Percentiles rank a stretch among this genome's conserved stretches.
These are phyloP conservation scores for Acanthoscelides obtectus DNA, from an alignment of 2,888 invertebrate species.

Conservation along the genomic window DNA sequence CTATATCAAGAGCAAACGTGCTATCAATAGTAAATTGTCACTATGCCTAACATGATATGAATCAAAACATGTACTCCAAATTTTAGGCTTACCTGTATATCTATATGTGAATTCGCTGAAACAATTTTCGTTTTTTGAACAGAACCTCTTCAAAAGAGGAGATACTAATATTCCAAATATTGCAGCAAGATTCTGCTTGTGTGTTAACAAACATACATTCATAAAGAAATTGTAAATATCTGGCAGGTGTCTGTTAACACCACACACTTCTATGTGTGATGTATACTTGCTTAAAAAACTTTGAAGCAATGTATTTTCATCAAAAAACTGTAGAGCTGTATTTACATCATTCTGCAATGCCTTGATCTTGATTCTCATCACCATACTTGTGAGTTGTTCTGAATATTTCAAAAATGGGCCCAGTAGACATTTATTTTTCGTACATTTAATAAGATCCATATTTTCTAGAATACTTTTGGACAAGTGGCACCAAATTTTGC, in stretches of 20 bases:
- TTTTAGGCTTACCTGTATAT: background rate
- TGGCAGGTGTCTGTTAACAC: background rate
- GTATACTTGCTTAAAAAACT: background rate
- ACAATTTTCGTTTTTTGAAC: background rate
- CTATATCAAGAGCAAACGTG: no score
- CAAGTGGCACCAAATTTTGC: slow-evolving; percentile 24
- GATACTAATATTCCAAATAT: background rate
- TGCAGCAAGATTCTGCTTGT: background rate
- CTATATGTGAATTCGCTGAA: background rate
- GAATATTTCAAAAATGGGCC: slow-evolving; percentile 12
- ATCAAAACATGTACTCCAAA: background rate
- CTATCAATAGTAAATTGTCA: no score
- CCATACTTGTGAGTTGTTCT: slow-evolving; percentile 16
- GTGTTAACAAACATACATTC: background rate
- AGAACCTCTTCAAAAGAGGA: background rate
- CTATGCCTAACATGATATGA: no score
- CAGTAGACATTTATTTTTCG: slow-evolving; percentile 9
- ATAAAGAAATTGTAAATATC: background rate
- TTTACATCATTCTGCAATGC: slow-evolving; percentile 13
- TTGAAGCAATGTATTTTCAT: slow-evolving; percentile 19
- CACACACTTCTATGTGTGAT: background rate
- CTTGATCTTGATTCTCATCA: slow-evolving; percentile 18
- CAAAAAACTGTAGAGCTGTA: slow-evolving; percentile 21
- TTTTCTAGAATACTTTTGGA: slow-evolving; percentile 16
- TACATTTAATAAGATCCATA: slow-evolving; percentile 11